These are phyloP conservation scores for Pecten maximus DNA, from an alignment of 2,888 invertebrate species.

Conservation along the genomic window DNA sequence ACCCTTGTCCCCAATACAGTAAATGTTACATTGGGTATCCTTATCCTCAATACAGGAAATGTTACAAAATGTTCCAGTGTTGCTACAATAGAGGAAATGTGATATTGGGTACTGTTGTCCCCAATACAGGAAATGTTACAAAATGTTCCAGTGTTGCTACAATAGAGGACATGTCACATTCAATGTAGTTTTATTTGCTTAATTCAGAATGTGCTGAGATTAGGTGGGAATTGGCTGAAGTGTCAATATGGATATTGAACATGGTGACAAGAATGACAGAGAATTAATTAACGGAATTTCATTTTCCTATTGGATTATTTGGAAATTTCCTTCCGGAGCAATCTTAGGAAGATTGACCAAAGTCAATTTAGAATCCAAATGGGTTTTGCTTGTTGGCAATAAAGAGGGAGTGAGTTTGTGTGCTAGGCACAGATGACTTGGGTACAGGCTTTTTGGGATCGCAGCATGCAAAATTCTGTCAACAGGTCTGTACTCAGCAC, in stretches of 20 bases:
- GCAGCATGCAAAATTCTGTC: not conserved
- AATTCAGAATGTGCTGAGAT: conserved; percentile 17
- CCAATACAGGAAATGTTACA: not conserved
- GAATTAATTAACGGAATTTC: conserved; percentile 29
- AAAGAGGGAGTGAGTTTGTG: not conserved
- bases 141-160: not conserved
- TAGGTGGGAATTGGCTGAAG: conserved; percentile 4
- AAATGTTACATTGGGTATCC: not conserved
- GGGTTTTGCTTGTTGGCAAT: conserved; percentile 16
- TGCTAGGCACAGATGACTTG: not conserved
- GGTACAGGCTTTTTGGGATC: conserved; percentile 24
- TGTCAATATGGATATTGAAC: conserved; percentile 33
- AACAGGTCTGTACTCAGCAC: not conserved
- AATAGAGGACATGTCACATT: conserved; percentile 6
- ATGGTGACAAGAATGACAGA: conserved; percentile 35
- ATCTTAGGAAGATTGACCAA: conserved; percentile 35
- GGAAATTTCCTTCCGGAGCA: conserved; percentile 35
- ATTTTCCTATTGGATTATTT: conserved; percentile 26
- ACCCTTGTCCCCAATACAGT: no score
- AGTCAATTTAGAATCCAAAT: conserved; percentile 30
- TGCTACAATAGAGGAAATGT: not conserved
- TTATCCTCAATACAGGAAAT: not conserved
- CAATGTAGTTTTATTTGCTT: conserved; percentile 14
- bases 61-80: not conserved
- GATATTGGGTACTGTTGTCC: not conserved